A percentile compares a stretch with the other conserved stretches of the same genome.
Conservation (phyloP, 2,888 invertebrate species). For the Allophyes oxyacanthae region DNA sequence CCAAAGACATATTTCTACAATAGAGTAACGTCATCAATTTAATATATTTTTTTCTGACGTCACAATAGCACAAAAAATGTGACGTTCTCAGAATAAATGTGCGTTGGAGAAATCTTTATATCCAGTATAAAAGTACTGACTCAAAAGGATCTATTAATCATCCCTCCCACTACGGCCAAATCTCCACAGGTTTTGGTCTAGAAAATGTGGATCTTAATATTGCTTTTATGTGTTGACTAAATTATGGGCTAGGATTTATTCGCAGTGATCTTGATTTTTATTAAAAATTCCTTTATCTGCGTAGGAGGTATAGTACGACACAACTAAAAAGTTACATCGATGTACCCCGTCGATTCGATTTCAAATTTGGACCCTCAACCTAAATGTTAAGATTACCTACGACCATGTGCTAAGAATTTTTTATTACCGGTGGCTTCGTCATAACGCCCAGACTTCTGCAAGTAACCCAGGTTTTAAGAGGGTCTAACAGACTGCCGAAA, state of each 20-base stretch:
- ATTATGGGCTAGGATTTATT: slow-evolving; percentile 25
- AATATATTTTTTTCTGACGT: slow-evolving; percentile 16
- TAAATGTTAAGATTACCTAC: no score
- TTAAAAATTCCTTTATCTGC: slow-evolving; percentile 4
- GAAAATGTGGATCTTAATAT: slow-evolving; percentile 32
- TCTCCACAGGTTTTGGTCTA: slow-evolving; percentile 13
- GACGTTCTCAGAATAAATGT: slow-evolving; percentile 35
- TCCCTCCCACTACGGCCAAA: slow-evolving; percentile 8
- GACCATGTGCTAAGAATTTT: no score
- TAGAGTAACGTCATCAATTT: slow-evolving; percentile 11
- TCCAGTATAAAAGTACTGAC: slow-evolving; percentile 28
- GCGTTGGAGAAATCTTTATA: slow-evolving; percentile 34
- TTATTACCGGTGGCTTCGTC: no score
- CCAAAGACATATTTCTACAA: slow-evolving; percentile 7
- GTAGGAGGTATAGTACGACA: neutral
- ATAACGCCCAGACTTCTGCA: no score
- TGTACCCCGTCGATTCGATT: no score
- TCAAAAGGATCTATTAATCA: slow-evolving; percentile 47
- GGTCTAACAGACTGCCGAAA: no score
- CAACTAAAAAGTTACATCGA: no score
- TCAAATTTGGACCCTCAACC: no score
- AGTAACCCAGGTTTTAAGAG: no score
- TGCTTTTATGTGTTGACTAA: slow-evolving; percentile 23
- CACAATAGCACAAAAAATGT: slow-evolving; percentile 29
- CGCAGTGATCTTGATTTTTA: slow-evolving; percentile 16